Conservation (phyloP, 2,888 invertebrate species). For the Tipula lateralis region DNA sequence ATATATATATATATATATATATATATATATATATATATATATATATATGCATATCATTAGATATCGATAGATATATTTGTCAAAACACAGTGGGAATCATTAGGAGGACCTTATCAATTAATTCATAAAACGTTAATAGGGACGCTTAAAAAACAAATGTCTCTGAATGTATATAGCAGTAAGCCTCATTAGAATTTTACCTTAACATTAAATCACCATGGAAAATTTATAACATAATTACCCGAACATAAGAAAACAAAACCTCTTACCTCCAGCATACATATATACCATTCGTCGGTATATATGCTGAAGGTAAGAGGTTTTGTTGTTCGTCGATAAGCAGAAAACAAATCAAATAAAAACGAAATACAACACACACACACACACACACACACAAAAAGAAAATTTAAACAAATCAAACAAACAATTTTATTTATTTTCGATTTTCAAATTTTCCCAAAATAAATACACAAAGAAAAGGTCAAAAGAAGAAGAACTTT, state of each 20-base stretch:
- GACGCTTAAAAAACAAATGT: no score
- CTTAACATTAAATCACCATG: not conserved
- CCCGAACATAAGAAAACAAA: not conserved
- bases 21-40: no score
- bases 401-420: not conserved
- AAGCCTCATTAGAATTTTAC: no score
- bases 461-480: not conserved
- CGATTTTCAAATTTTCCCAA: not conserved
- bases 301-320: no score
- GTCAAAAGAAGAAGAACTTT: slow-evolving; percentile 4
- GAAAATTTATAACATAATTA: not conserved
- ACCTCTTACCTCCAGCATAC: not conserved
- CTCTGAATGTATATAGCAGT: no score
- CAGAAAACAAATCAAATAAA: not conserved
- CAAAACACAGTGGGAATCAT: no score
- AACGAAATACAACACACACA: not conserved
- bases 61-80: no score
- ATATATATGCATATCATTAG: no score
- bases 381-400: no score
- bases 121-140: no score
- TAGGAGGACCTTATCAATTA: no score
- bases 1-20: no score
- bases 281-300: not conserved
- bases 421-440: slow-evolving; percentile 19
- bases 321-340: not conserved